phyloP scores from a whole-genome alignment of 2,797 vertebrate genomes.

The Euthynnus affinis region DNA sequence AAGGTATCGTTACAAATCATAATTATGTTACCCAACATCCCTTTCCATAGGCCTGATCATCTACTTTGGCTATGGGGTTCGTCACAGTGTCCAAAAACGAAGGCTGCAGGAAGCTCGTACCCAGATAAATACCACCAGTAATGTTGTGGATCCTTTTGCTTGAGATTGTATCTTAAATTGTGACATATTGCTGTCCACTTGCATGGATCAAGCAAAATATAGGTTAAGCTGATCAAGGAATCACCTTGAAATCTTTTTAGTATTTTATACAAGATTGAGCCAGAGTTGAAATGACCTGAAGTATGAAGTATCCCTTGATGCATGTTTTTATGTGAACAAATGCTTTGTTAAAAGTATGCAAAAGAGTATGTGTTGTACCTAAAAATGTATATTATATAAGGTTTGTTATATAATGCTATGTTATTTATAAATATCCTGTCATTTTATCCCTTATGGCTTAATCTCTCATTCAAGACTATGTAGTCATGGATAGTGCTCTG shows the following conservation, averaged over 20 bases:
- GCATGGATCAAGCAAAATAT: not conserved
- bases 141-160: constrained; percentile 19
- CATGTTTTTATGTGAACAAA: constrained; percentile 14
- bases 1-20: not conserved
- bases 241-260: constrained; percentile 19
- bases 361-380: not conserved
- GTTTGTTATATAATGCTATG: not conserved
- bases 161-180: constrained; percentile 4
- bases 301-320: not conserved
- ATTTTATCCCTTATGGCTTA: constrained; percentile 16
- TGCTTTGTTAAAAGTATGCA: not conserved
- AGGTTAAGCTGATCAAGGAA: constrained; percentile 25
- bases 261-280: not conserved
- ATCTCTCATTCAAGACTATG: constrained; percentile 25
- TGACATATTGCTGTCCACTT: not conserved
- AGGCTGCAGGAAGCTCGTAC: constrained; percentile 22
- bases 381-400: not conserved
- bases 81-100: constrained; percentile 80
- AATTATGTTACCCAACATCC: not conserved
- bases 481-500: constrained; percentile 7
- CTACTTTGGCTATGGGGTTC: constrained; percentile 87
- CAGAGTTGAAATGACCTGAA: not conserved
- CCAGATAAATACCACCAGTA: not conserved
- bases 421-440: not conserved
- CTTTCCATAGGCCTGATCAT: constrained; percentile 81